Evolutionary conservation across 2,797 vertebrate genomes (phyloP).

Genomic region (Coilia nasus): DNA sequence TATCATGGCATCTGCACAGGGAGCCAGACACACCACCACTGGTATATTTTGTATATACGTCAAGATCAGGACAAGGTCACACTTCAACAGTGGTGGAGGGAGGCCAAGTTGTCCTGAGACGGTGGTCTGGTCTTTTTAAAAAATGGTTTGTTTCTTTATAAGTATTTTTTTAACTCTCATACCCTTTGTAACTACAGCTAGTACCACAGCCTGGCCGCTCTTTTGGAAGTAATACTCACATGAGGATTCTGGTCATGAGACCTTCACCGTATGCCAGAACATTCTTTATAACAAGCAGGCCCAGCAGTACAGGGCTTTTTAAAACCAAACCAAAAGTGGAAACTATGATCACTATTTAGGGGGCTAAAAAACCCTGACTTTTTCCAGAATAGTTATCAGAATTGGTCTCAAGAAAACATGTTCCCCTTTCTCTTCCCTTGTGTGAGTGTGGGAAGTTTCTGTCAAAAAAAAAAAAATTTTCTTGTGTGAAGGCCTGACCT

Average conservation of each 20-base stretch:
- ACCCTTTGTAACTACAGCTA: background rate
- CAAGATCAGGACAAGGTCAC: background rate
- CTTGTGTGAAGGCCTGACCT: background rate
- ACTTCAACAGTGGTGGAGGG: background rate
- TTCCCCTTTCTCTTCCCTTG: background rate
- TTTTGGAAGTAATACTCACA: slow-evolving; percentile 59
- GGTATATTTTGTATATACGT: background rate
- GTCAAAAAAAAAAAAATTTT: too few relatives aligned
- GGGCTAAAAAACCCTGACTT: background rate
- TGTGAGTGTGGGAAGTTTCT: background rate
- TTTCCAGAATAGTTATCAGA: slow-evolving; percentile 6
- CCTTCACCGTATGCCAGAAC: slow-evolving; percentile 30
- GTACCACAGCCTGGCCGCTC: slow-evolving; percentile 42
- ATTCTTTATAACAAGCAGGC: slow-evolving; percentile 30
- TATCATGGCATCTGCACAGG: background rate
- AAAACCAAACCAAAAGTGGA: slow-evolving; percentile 20
- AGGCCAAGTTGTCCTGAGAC: slow-evolving; percentile 27
- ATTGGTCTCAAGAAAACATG: background rate
- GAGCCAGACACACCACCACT: background rate
- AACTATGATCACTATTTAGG: slow-evolving; percentile 17
- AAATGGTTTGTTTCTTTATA: slow-evolving; percentile 58
- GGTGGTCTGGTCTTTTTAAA: slow-evolving; percentile 55
- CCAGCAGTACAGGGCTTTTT: background rate
- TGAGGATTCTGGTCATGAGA: slow-evolving; percentile 48
- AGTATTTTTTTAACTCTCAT: slow-evolving; percentile 31